Evolutionary conservation across 2,888 invertebrate species (phyloP), one percentile per base, ranked within the genome.

Genomic region (Leptinotarsa rubiginosa): DNA sequence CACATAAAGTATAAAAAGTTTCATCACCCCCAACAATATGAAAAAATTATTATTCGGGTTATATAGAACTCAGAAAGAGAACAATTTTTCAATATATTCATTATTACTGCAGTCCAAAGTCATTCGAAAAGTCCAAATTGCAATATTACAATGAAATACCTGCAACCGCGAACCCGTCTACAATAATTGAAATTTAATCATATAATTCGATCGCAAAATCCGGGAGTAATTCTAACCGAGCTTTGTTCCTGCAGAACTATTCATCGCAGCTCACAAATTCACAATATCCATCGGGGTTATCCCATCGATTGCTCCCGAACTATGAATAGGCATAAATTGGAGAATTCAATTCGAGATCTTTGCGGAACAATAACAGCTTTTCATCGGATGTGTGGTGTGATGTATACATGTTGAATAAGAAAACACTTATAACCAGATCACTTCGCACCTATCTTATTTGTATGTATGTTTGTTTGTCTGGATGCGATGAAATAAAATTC

Each of bases 321-420:
- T 62, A 62, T 62, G 62, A 62, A 62, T 62, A 62, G 62, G 62
- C 62, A 41, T 41, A 62, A 62, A 62, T 62, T 62, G 62, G 62
- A 41, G 62, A 62, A 62, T 62, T 62, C 41, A 62, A 62, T 62
- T 62, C 62, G 25, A 41, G 62, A 13, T 41, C 31, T 62, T 62
- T 31, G 62, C 62, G 62, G 62, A 25, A 62, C 31, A 62, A 31
- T 31, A 62, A 41, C 62, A 31, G 10, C 25, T 31, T 25, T 31
- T 15, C 5, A 66, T 22, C 66, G 73, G 73, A 75, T 73, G 56
- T 73, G 72, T 59, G 72, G 47, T 62, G 66, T 69, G 71, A 68
- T 64, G 54, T 70, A 74, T 77, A 73, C 73, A 77, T 77, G 77
- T 73, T 78, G 77, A 77, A 71, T 74, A 73, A 73, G 76, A 76